phyloP scores from a whole-genome alignment of 92 coral and sea anemone species.

The Muricea muricata region DNA sequence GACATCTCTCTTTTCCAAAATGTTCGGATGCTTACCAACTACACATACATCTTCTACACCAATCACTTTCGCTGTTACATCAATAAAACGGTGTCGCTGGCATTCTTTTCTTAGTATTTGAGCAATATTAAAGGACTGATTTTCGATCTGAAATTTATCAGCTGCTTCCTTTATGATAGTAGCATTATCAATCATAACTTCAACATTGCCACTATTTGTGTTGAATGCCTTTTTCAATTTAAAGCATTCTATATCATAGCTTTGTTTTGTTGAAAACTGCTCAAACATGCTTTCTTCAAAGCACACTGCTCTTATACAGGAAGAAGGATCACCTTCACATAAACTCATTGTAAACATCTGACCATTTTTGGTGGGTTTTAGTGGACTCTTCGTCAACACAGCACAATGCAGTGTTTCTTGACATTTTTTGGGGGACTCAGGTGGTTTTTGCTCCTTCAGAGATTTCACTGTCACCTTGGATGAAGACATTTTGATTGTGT shows the following conservation, averaged over 20 bases:
- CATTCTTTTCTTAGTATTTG: not conserved
- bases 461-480: not conserved
- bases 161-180: not conserved
- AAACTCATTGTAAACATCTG: not conserved
- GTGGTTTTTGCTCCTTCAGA: not conserved
- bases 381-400: not conserved
- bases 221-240: not conserved
- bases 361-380: not conserved
- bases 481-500: not conserved
- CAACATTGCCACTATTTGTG: not conserved
- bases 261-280: too few relatives aligned
- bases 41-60: not conserved
- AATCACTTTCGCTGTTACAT: not conserved
- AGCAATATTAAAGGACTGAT: not conserved
- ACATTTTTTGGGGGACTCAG: not conserved
- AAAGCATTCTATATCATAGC: not conserved
- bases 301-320: not conserved
- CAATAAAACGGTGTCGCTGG: not conserved
- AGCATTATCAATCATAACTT: not conserved
- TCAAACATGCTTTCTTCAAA: too few relatives aligned
- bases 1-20: not conserved
- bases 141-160: not conserved
- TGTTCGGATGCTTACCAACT: not conserved
- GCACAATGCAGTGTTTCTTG: not conserved
- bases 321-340: not conserved